Base-by-base conservation (phyloP, 2,888 invertebrate species). In the Campoletis raptor region DNA sequence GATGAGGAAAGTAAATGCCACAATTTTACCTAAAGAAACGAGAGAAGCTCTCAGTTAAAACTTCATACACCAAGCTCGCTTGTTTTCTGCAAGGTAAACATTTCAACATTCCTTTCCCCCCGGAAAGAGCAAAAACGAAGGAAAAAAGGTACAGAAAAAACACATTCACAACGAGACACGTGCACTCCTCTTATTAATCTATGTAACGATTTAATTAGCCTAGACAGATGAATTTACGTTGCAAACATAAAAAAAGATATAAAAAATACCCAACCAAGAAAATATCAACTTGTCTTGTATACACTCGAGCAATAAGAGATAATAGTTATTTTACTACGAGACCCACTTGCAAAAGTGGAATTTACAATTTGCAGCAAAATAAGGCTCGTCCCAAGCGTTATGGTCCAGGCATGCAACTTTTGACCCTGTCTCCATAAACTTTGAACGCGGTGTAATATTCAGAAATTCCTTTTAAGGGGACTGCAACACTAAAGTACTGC, bases 201-300 rank as follows among this genome's bases (percentile, higher is more conserved):
- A 40, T 45, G 24, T 70, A 42, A 70, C 72, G 48, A 85, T 81
- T 81, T 73, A 72, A 81, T 81, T 81, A 72, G 57, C 64, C 21
- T 54, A 15, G 67, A 78, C 76, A 37, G 61, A 18, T 57, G 12
- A 30, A 24, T 52, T 36, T 40, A 57, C n/a, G 52, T 66, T 73
- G 64, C 30, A 45, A 79, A 40, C 18, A 48, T 12, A 1, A 70
- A 74, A n/a, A 52, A n/a, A 30, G 8, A 21, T 36, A 64, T 21
- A 37, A 24, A 42, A 42, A 69, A 24, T 42, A 6, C 12, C 12
- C 24, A 45, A 61, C 21, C 52, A 45, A 48, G 37, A 45, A 70
- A 21, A 12, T 54, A 61, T 76, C 36, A 45, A 78, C 40, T 78
- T 21, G 2, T 52, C 24, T 10, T 21, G 30, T 45, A n/a, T n/a